Base-by-base conservation (phyloP, 2,888 invertebrate species). In the Corythucha ciliata region DNA sequence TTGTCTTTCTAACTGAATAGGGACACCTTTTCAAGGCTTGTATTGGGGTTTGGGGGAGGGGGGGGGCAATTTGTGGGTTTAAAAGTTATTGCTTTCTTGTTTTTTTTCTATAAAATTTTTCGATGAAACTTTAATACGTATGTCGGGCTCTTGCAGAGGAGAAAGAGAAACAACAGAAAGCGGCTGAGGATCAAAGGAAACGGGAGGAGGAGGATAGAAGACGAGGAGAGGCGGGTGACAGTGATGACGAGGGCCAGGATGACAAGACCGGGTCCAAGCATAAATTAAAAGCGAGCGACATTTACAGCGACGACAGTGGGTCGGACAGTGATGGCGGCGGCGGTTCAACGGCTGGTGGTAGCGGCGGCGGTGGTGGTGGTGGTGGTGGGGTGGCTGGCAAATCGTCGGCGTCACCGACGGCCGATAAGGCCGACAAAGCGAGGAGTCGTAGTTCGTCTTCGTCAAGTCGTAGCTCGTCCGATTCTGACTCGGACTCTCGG, bases 281-380 rank as follows among this genome's bases (percentile, higher is more conserved):
- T 52, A 92, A 92, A 64, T 71, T 90, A 26, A 93, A 93, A 66
- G 89, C 94, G 0, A 92, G 92, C 0, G 94, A 94, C 65, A 89
- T 63, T 22, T 63, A 63, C 56, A 62, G 62, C 64, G 57, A 72
- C 68, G 64, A 65, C 67, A 63, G 64, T 42, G 62, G 62, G n/a
- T 63, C 63, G 51, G 64, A 63, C 18, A 62, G 62, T 18, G 64
- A 65, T 46, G n/a, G n/a, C n/a, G n/a, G n/a, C n/a, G n/a, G n/a
- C n/a, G n/a, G n/a, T n/a, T n/a, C n/a, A n/a, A n/a, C n/a, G n/a
- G n/a, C n/a, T n/a, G n/a, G n/a, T n/a, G n/a, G n/a, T n/a, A n/a
- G n/a, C n/a, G n/a, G n/a, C n/a, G n/a, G n/a, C n/a, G n/a, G n/a
- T n/a, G n/a, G n/a, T n/a, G n/a, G n/a, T n/a, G n/a, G n/a, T n/a